Evolutionary conservation across 1,140 invertebrate species (phyloP).

Genomic region (Leptinotarsa texana): DNA sequence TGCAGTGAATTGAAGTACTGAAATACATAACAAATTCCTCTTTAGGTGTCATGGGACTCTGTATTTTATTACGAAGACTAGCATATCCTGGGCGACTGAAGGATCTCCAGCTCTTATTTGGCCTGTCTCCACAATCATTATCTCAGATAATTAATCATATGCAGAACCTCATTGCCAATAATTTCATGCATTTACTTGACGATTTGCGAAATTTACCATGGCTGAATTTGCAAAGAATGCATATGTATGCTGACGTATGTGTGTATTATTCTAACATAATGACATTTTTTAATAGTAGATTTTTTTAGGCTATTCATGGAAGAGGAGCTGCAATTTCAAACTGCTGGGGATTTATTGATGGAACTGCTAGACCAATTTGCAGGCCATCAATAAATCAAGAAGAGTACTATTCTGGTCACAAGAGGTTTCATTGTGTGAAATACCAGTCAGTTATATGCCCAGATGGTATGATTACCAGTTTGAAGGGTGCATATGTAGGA

Average conservation of each 20-base stretch:
- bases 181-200: constrained; percentile 25
- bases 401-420: constrained; percentile 19
- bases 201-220: constrained; percentile 31
- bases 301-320: constrained; percentile 26
- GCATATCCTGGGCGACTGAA: constrained; percentile 33
- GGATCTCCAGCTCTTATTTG: constrained; percentile 33
- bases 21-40: too few relatives aligned
- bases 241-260: constrained; percentile 29
- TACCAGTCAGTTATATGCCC: constrained; percentile 39
- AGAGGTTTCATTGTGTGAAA: constrained; percentile 36
- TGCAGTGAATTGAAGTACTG: too few relatives aligned
- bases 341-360: constrained; percentile 42
- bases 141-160: constrained; percentile 30
- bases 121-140: constrained; percentile 22
- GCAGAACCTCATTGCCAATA: constrained; percentile 15
- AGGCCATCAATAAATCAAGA: constrained; percentile 31
- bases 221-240: constrained; percentile 25
- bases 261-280: not conserved
- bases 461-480: constrained; percentile 36
- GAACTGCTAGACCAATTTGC: constrained; percentile 34
- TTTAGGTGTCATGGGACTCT: constrained; percentile 13
- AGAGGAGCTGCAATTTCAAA: constrained; percentile 34
- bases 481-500: constrained; percentile 32
- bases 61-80: constrained; percentile 31
- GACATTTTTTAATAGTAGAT: not conserved